These are phyloP conservation scores for Eublepharis macularius DNA, from an alignment of 2,113 vertebrate species.

Conservation along the genomic window DNA sequence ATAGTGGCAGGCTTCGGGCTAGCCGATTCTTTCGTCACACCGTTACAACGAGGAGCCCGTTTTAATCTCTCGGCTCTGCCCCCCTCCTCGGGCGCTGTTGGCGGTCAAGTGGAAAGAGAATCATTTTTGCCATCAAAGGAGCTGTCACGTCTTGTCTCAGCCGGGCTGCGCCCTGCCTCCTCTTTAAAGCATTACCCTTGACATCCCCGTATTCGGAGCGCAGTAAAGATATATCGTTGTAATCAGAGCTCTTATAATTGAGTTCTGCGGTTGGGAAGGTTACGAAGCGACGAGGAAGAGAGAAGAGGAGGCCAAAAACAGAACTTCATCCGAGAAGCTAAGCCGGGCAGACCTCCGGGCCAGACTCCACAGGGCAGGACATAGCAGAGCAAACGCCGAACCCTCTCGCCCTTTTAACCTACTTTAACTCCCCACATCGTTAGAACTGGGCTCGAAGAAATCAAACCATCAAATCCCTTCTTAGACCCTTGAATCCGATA, in stretches of 20 bases:
- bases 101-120: constrained; percentile 27
- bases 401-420: neutral
- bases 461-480: neutral
- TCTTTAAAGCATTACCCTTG: constrained; percentile 62
- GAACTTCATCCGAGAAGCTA: neutral
- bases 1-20: no score
- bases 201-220: constrained; percentile 38
- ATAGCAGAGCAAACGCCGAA: no score
- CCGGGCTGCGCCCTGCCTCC: constrained; percentile 54
- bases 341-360: neutral
- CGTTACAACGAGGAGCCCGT: neutral
- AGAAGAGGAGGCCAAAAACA: no score
- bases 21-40: no score
- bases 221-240: constrained; percentile 44
- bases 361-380: neutral
- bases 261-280: constrained; percentile 25
- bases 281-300: neutral
- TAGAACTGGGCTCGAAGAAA: neutral
- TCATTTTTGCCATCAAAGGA: constrained; percentile 64
- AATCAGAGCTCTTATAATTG: constrained; percentile 50
- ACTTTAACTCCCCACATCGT: neutral
- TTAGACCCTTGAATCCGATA: neutral
- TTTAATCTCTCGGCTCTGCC: constrained; percentile 41
- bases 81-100: constrained; percentile 40
- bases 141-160: constrained; percentile 49